phyloP scores from a whole-genome alignment of 2,797 vertebrate species.

The Enteromius anoplus region DNA sequence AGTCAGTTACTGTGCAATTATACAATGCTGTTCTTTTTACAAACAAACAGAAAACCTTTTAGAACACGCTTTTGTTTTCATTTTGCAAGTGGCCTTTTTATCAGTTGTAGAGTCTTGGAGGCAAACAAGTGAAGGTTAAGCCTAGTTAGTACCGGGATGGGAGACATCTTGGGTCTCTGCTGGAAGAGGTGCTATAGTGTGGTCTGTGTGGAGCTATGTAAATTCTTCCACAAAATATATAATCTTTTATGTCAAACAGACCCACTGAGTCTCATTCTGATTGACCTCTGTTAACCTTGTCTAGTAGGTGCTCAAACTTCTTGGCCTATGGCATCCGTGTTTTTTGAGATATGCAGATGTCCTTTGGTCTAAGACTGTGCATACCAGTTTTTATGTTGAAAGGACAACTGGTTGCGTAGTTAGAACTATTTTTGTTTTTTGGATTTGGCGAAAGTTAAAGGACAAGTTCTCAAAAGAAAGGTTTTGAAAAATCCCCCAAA shows the following conservation, averaged over 20 bases:
- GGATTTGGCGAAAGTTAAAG: background rate
- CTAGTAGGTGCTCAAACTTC: too few species aligned
- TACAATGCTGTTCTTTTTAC: background rate
- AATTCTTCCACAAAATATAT: too few species aligned
- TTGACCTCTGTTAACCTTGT: too few species aligned
- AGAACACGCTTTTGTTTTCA: background rate
- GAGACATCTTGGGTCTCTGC: background rate
- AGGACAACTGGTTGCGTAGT: too few species aligned
- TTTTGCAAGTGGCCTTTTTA: background rate
- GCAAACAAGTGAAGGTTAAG: background rate
- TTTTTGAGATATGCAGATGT: too few species aligned
- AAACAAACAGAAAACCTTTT: background rate
- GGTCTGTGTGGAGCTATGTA: background rate
- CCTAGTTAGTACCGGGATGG: background rate
- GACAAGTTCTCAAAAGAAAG: background rate
- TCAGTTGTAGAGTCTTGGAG: background rate
- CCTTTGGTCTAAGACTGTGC: too few species aligned
- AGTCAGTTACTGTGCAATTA: constrained; percentile 4
- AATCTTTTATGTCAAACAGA: too few species aligned
- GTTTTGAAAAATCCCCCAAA: background rate
- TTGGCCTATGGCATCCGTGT: too few species aligned
- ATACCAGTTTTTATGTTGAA: too few species aligned
- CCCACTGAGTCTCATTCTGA: too few species aligned
- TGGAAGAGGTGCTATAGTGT: background rate
- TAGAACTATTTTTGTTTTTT: background rate